Base-by-base conservation (phyloP, 2,888 invertebrate genomes). In the Plebejus argus region DNA sequence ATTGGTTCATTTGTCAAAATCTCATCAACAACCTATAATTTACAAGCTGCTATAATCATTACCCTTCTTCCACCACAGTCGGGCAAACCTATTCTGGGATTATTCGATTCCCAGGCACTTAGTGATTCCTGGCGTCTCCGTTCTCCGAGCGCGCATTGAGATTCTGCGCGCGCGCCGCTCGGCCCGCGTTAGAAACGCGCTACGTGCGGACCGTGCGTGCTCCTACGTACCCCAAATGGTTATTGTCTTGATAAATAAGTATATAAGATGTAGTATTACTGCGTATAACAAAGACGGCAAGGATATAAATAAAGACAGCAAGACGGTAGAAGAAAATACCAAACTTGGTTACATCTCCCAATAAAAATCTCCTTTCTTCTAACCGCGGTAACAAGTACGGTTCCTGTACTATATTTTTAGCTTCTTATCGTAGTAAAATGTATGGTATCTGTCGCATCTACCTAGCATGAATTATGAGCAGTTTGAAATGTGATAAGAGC, bases 111-210 rank as follows among this genome's bases (percentile, higher is more conserved):
- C 80, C 76, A 78, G 78, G 86, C 86, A 84, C 83, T 89, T 88
- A n/a, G 84, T 84, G 84, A 89, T 89, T 87, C 89, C 81, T 75
- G 76, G 79, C 72, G 81, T 82, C 81, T 82, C 79, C 78, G 80
- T 81, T 83, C 84, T 84, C 88, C 86, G 85, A 82, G 85, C 82
- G 86, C 83, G 85, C 82, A 86, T 90, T 89, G 89, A 85, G 86
- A 89, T 89, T 88, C 88, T 83, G 85, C 84, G 83, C 83, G 83
- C 83, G 84, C 82, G 81, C 81, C 82, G 82, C 83, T 82, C 76
- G 70, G 56, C 72, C 81, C 75, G 78, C 77, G 81, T 76, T 81
- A 80, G 81, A 81, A 83, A 80, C 81, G 80, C 78, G 77, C 78
- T 81, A 82, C 83, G 83, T 83, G 83, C 77, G 79, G 76, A 78